Conservation (phyloP, 2,888 invertebrate species). For the Pasiphila rectangulata region DNA sequence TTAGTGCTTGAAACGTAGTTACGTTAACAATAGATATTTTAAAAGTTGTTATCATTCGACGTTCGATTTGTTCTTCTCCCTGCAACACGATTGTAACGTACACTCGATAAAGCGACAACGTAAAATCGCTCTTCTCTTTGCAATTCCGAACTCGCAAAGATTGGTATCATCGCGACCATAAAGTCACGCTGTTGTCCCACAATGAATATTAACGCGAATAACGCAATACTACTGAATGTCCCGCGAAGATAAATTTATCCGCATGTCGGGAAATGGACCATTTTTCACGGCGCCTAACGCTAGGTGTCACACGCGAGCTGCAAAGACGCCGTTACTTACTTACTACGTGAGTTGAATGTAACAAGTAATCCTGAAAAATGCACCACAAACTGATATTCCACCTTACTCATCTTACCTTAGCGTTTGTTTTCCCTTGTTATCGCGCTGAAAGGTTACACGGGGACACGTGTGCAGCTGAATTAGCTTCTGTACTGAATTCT, state of each 20-base stretch:
- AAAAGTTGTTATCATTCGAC: no score
- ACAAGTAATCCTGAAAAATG: conserved; percentile 44
- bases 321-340: conserved; percentile 74
- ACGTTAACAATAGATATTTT: no score
- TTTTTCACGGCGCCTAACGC: conserved; percentile 78
- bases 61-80: no score
- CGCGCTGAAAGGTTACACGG: conserved; percentile 22
- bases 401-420: conserved; percentile 5
- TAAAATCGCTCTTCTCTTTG: conserved; percentile 9
- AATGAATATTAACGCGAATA: conserved; percentile 77
- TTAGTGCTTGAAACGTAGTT: no score
- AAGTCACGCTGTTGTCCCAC: conserved; percentile 56
- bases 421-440: conserved; percentile 2
- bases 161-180: conserved; percentile 24
- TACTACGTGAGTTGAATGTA: conserved; percentile 66
- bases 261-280: conserved; percentile 69
- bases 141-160: conserved; percentile 22
- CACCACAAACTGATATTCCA: conserved; percentile 24
- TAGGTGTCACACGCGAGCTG: conserved; percentile 66
- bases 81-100: no score
- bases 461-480: conserved; percentile 54
- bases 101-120: background rate
- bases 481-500: conserved; percentile 49
- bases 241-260: conserved; percentile 77
- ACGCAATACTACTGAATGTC: conserved; percentile 67